These are phyloP conservation scores for Dallia pectoralis DNA, from an alignment of 2,797 vertebrate species.

Conservation along the genomic window DNA sequence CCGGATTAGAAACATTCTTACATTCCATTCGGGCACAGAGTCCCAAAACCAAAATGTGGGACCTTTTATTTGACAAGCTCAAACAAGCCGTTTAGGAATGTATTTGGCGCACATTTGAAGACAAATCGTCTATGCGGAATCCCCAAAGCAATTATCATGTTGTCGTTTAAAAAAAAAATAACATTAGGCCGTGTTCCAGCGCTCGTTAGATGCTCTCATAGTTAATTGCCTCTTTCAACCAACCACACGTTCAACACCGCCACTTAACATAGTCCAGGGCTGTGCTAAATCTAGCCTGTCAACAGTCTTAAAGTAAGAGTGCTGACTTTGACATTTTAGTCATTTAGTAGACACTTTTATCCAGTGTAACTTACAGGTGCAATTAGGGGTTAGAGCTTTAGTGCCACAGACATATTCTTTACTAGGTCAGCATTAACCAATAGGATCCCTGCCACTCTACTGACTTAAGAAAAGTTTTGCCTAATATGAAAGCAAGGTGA, in stretches of 20 bases:
- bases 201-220: conserved; percentile 1
- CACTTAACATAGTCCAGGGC: neutral
- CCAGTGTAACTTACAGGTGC: too few species aligned
- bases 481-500: too few species aligned
- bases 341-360: too few species aligned
- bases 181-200: conserved; percentile 1
- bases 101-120: conserved; percentile 20
- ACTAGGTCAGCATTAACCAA: too few species aligned
- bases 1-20: conserved; percentile 16
- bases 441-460: too few species aligned
- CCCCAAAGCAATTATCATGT: conserved; percentile 15
- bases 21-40: conserved; percentile 9
- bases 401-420: too few species aligned
- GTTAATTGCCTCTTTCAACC: conserved; percentile 6
- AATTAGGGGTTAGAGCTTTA: too few species aligned
- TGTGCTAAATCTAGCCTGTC: too few species aligned
- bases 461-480: too few species aligned
- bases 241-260: conserved; percentile 6
- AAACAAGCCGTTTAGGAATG: conserved; percentile 35
- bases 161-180: conserved; percentile 9
- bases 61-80: conserved; percentile 9
- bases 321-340: too few species aligned
- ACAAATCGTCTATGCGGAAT: conserved; percentile 26
- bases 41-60: conserved; percentile 21
- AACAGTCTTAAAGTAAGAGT: too few species aligned